Evolutionary conservation across 64 coral and sea anemone genomes (phyloP).

Genomic region (Montipora sp.): DNA sequence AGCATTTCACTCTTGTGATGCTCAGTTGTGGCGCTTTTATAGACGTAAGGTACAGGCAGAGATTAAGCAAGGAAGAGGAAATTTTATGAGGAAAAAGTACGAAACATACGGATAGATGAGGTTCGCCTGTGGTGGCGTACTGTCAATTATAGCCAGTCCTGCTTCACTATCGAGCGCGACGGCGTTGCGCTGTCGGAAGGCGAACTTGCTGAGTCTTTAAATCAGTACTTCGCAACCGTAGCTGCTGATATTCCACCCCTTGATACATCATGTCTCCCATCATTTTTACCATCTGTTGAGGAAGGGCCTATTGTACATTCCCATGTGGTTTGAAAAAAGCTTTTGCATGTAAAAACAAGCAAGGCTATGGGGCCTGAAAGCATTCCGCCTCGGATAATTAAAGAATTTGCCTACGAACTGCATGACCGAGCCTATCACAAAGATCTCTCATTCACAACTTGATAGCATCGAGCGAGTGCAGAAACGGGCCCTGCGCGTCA

Average conservation of each 20-base stretch:
- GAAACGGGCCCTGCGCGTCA: no score
- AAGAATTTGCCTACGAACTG: conserved; percentile 58
- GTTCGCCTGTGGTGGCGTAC: conserved; percentile 47
- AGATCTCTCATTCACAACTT: conserved; percentile 7
- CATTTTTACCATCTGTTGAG: conserved; percentile 40
- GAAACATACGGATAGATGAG: conserved; percentile 20
- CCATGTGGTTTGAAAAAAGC: background rate
- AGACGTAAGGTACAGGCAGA: conserved; percentile 15
- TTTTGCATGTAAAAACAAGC: background rate
- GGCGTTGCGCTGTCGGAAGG: background rate
- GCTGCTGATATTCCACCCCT: conserved; percentile 57
- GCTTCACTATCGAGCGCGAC: conserved; percentile 14
- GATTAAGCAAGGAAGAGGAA: conserved; percentile 40
- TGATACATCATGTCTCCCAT: background rate
- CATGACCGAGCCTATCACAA: conserved; percentile 44
- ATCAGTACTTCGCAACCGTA: conserved; percentile 25
- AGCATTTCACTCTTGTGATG: conserved; percentile 17
- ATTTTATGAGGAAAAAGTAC: conserved; percentile 32
- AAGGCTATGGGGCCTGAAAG: conserved; percentile 8
- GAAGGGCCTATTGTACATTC: background rate
- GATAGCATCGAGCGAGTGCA: no score
- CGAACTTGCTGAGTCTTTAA: conserved; percentile 41
- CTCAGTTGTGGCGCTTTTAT: conserved; percentile 23
- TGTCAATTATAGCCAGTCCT: conserved; percentile 28
- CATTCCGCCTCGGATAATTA: conserved; percentile 48